Evolutionary conservation across 1,140 invertebrate genomes (phyloP), one percentile per base, ranked within the genome.

Genomic region (Bombus pyrosoma): DNA sequence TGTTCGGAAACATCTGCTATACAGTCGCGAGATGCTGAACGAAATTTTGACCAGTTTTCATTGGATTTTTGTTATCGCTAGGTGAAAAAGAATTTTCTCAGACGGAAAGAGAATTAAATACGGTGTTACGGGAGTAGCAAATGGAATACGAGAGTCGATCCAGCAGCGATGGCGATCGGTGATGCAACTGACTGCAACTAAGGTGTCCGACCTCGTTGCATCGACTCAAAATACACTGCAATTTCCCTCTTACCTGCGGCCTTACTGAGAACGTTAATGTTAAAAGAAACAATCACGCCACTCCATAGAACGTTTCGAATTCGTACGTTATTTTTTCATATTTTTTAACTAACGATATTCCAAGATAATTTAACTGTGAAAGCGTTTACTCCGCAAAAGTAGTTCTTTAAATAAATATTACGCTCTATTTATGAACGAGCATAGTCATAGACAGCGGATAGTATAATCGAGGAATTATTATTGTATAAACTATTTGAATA

Each of bases 171-270:
- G 72, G 73, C 76, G 76, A 74, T 89, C 87, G 34, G 47, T 86
- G 87, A 84, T 78, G 87, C 88, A 89, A 89, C 85, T 86, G 75
- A 57, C 74, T 68, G 37, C 71, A 68, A n/a, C 62, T 59, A 69
- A 62, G 43, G 73, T 18, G 41, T 39, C 47, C 79, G 28, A 37
- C 53, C 71, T 78, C 22, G 81, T 72, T 83, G 73, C 74, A 78
- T 43, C 77, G 69, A n/a, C 62, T 32, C 43, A 57, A 80, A 66
- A 47, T 64, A 53, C 80, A 77, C 25, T 76, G 32, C 43, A 53
- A 47, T 85, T 88, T 80, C 28, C 78, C 83, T 88, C 76, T 86
- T 74, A 75, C 87, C 64, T 41, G 69, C 34, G 47, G 79, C 37
- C 68, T 41, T 25, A 10, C 66, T 25, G 37, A 73, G 32, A 74